Conservation (phyloP, 1,140 invertebrate genomes). For the Drosophila nigromelanica region DNA sequence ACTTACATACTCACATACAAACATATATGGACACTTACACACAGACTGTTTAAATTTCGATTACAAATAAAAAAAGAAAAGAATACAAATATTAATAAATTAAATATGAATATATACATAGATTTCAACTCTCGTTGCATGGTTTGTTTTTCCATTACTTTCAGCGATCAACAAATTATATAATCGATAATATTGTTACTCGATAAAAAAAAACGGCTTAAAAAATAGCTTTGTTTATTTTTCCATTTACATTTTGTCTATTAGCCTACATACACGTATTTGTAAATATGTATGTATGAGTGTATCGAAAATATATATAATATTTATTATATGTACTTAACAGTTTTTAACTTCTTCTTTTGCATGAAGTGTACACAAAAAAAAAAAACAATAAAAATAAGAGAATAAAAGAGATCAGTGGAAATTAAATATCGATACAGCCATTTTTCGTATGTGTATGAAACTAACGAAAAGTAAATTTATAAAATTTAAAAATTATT, state of each 20-base stretch:
- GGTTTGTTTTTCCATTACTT: constrained; percentile 35
- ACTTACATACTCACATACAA: constrained; percentile 12
- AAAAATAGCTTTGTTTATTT: constrained; percentile 30
- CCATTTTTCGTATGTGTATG: constrained; percentile 65
- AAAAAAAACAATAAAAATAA: constrained; percentile 10
- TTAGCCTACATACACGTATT: constrained; percentile 19
- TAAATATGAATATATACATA: constrained; percentile 27
- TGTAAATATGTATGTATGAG: constrained; percentile 41
- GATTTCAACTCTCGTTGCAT: constrained; percentile 51
- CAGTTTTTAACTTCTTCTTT: constrained; percentile 70
- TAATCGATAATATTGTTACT: constrained; percentile 21
- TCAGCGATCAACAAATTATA: constrained; percentile 24
- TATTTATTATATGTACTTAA: constrained; percentile 77
- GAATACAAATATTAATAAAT: constrained; percentile 20
- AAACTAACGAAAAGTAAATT: constrained; percentile 43
- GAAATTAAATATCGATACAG: constrained; percentile 55
- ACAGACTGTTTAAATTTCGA: constrained; percentile 43
- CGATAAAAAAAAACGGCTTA: background rate
- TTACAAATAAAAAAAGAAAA: constrained; percentile 15
- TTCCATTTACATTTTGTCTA: constrained; percentile 14
- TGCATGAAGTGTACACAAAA: constrained; percentile 57
- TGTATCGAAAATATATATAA: constrained; percentile 37
- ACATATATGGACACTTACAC: constrained; percentile 12
- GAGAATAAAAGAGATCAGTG: constrained; percentile 12
- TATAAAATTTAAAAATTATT: constrained; percentile 60